Conservation (phyloP, 2,113 vertebrate genomes). For the Xiphophorus couchianus region DNA sequence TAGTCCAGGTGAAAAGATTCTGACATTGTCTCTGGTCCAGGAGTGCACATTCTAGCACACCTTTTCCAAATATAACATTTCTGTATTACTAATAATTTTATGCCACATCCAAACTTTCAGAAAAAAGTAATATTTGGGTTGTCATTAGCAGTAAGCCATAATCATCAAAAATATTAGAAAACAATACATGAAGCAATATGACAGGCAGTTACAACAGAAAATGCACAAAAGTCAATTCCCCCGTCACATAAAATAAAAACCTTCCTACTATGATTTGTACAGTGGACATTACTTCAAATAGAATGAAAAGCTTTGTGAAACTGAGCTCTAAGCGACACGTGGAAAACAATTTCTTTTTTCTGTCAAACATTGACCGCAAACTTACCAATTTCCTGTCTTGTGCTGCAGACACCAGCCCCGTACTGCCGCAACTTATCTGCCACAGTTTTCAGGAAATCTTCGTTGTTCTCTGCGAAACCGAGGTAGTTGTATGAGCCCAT, state of each 20-base stretch:
- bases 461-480: conserved; percentile 86
- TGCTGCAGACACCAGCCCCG: conserved; percentile 87
- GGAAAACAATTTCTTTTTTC: neutral
- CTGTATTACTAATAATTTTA: no score
- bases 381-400: conserved; percentile 91
- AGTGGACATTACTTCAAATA: neutral
- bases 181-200: no score
- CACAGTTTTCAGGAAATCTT: conserved; percentile 86
- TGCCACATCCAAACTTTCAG: neutral
- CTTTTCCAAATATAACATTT: neutral
- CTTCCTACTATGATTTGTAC: neutral
- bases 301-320: conserved; percentile 20
- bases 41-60: neutral
- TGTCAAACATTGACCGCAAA: conserved; percentile 18
- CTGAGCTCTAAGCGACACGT: neutral
- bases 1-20: neutral
- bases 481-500: conserved; percentile 98
- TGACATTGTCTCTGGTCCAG: neutral
- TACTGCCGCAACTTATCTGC: conserved; percentile 78
- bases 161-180: no score
- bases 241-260: neutral
- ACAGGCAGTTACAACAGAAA: neutral
- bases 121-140: no score
- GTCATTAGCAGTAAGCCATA: no score
- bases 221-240: conserved; percentile 11